phyloP scores from a whole-genome alignment of 1,140 invertebrate species.

The Thaumetopoea pityocampa region DNA sequence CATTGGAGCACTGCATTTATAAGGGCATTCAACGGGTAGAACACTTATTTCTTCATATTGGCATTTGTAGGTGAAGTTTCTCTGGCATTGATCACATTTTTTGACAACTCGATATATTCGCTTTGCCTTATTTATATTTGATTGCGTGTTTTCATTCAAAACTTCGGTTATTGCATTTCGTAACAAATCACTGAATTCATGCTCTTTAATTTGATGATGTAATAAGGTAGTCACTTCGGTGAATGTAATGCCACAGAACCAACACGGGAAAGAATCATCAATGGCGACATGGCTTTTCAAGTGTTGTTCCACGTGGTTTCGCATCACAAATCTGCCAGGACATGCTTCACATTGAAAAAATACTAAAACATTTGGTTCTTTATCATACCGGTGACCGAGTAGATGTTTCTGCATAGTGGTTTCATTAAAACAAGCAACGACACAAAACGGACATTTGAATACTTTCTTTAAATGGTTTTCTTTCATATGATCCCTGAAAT shows the following conservation, averaged over 20 bases:
- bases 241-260: constrained; percentile 41
- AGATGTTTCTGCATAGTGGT: constrained; percentile 44
- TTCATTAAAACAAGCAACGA: constrained; percentile 46
- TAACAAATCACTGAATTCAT: constrained; percentile 20
- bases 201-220: constrained; percentile 42
- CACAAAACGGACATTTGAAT: constrained; percentile 61
- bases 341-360: constrained; percentile 60
- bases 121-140: constrained; percentile 18
- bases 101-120: constrained; percentile 40
- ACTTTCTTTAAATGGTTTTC: constrained; percentile 59
- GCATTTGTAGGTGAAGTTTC: constrained; percentile 46
- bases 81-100: constrained; percentile 45
- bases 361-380: constrained; percentile 22
- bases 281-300: constrained; percentile 36
- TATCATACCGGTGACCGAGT: constrained; percentile 24
- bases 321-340: constrained; percentile 41
- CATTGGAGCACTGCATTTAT: constrained; percentile 31
- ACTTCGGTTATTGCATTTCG: constrained; percentile 18
- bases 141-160: constrained; percentile 11
- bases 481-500: constrained; percentile 63
- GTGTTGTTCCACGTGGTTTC: constrained; percentile 43
- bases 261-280: constrained; percentile 51
- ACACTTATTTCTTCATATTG: constrained; percentile 31
- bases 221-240: constrained; percentile 34
- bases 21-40: constrained; percentile 42